phyloP scores from a whole-genome alignment of 2,888 invertebrate genomes.

The Lucinisca nassula region DNA sequence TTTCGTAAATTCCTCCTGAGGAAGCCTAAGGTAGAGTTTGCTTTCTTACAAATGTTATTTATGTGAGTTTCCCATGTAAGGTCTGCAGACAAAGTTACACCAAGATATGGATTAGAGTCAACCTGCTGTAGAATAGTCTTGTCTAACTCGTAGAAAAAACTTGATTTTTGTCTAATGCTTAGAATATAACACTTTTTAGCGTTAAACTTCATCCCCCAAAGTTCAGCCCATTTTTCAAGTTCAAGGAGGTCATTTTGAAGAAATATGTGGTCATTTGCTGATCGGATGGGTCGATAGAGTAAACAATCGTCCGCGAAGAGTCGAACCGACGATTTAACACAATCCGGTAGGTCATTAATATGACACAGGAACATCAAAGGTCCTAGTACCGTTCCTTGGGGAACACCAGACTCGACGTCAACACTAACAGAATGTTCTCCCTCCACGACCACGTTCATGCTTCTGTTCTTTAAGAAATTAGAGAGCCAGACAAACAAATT shows the following conservation, averaged over 20 bases:
- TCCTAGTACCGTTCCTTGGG: background rate
- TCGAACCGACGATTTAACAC: background rate
- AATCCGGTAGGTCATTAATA: background rate
- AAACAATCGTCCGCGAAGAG: background rate
- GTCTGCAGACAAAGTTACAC: background rate
- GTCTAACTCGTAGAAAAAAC: background rate
- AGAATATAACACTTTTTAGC: background rate
- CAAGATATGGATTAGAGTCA: constrained; percentile 12
- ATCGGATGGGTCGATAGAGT: background rate
- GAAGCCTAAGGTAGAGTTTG: background rate
- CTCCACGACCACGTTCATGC: background rate
- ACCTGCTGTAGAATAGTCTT: background rate
- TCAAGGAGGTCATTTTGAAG: background rate
- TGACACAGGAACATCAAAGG: background rate
- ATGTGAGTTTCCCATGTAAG: background rate
- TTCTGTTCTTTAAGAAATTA: background rate
- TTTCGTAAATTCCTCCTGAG: constrained; percentile 27
- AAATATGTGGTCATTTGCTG: background rate
- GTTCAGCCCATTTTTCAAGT: background rate
- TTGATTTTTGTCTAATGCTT: background rate
- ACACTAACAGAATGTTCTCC: background rate
- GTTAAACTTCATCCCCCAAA: background rate
- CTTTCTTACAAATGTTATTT: background rate
- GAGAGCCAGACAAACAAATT: background rate
- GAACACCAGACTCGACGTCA: background rate